A percentile compares a stretch with the other conserved stretches of the same genome.
These are phyloP conservation scores for Motacilla alba DNA, from an alignment of 2,113 vertebrate species.

Conservation along the genomic window DNA sequence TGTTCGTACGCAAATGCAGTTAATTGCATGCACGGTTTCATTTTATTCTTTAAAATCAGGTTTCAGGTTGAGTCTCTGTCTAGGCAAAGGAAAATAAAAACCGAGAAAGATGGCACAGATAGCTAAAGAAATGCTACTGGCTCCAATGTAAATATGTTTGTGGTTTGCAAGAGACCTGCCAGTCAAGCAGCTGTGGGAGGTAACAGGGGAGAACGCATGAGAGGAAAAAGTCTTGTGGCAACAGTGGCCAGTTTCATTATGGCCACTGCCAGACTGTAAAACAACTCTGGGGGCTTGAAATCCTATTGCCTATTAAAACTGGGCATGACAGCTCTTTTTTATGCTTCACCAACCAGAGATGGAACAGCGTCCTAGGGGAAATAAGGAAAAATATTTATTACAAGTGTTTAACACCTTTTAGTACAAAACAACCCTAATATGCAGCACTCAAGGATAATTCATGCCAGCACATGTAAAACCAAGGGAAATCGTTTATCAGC, in stretches of 20 bases:
- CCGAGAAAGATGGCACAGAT: background rate
- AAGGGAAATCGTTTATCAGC: slow-evolving; percentile 67
- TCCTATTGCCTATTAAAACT: slow-evolving; percentile 77
- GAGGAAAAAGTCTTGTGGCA: slow-evolving; percentile 73
- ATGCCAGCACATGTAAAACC: slow-evolving; percentile 66
- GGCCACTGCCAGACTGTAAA: slow-evolving; percentile 72
- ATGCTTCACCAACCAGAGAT: slow-evolving; percentile 75
- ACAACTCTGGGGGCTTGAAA: slow-evolving; percentile 74
- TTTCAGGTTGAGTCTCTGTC: slow-evolving; percentile 1
- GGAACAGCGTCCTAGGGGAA: slow-evolving; percentile 67
- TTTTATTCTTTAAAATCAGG: slow-evolving; percentile 47
- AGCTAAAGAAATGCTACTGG: slow-evolving; percentile 25
- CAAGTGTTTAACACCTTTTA: slow-evolving; percentile 77
- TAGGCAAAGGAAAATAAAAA: background rate
- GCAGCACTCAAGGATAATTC: slow-evolving; percentile 64
- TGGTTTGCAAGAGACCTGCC: slow-evolving; percentile 59
- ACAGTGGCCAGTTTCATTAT: slow-evolving; percentile 74
- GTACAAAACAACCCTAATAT: slow-evolving; percentile 72
- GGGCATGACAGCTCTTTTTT: slow-evolving; percentile 75
- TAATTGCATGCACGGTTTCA: slow-evolving; percentile 45
- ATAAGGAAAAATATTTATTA: slow-evolving; percentile 77
- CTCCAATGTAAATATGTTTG: slow-evolving; percentile 65
- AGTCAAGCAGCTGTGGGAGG: slow-evolving; percentile 70
- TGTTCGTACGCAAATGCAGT: slow-evolving; percentile 5
- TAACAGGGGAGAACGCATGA: slow-evolving; percentile 63